These are phyloP conservation scores for Malurus splendens DNA, from an alignment of 2,797 vertebrate species.

Conservation along the genomic window DNA sequence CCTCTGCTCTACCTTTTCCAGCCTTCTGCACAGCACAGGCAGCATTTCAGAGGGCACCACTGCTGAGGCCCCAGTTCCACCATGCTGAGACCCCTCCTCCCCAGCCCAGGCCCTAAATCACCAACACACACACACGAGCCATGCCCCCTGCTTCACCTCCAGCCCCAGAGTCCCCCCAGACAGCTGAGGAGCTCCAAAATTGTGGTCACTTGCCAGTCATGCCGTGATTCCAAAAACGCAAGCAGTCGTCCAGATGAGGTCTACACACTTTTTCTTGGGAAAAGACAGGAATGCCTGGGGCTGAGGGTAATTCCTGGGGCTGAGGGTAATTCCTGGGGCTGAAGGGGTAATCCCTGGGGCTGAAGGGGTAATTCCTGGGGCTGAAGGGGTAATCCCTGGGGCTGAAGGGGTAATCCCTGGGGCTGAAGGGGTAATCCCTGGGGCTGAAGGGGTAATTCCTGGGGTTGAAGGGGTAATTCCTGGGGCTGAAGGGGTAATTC, in stretches of 20 bases:
- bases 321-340: too few relatives aligned
- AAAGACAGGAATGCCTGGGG: fast-evolving
- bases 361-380: too few relatives aligned
- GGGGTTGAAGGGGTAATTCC: too few relatives aligned
- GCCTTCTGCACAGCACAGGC: fast-evolving
- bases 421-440: background rate
- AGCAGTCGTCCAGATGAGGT: background rate
- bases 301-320: background rate
- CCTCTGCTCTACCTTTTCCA: background rate
- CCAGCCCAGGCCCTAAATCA: background rate
- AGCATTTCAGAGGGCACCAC: background rate
- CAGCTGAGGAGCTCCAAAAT: background rate
- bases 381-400: background rate
- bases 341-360: background rate
- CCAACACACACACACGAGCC: fast-evolving
- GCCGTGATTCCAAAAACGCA: background rate
- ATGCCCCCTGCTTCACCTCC: background rate
- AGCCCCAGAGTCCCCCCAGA: background rate
- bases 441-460: too few relatives aligned
- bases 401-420: too few relatives aligned
- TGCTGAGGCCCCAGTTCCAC: fast-evolving
- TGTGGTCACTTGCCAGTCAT: background rate
- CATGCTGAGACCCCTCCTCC: fast-evolving
- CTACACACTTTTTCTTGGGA: background rate
- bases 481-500: fast-evolving